These are phyloP conservation scores for Trachops cirrhosus DNA, from an alignment of 2,797 vertebrate genomes.

Conservation along the genomic window DNA sequence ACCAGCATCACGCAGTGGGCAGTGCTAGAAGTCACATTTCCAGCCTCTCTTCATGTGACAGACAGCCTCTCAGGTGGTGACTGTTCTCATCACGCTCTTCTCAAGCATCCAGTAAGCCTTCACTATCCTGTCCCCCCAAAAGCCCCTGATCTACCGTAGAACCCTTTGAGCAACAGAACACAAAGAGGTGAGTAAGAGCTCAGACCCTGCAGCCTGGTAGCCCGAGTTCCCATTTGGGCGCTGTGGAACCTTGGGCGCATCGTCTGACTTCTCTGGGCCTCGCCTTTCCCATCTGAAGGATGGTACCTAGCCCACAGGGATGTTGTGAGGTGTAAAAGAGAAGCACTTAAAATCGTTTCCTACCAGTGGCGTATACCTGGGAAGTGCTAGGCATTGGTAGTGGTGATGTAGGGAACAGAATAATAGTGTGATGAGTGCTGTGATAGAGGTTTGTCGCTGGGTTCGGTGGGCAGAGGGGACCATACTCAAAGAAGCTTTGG, in stretches of 20 bases:
- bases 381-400: background rate
- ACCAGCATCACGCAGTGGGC: background rate
- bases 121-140: background rate
- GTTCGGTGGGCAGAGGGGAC: background rate
- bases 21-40: background rate
- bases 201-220: background rate
- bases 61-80: background rate
- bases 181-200: background rate
- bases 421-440: background rate
- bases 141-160: background rate
- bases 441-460: background rate
- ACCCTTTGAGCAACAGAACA: background rate
- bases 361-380: accelerated
- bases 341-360: background rate
- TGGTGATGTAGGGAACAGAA: background rate
- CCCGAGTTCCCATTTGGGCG: background rate
- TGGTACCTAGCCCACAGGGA: background rate
- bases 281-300: background rate
- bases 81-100: background rate
- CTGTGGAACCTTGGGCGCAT: background rate
- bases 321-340: background rate
- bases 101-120: background rate
- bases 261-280: background rate
- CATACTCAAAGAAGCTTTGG: background rate
- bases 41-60: background rate